These are phyloP conservation scores for Diploscapter pachys DNA, from an alignment of 1,140 invertebrate species.

Conservation along the genomic window DNA sequence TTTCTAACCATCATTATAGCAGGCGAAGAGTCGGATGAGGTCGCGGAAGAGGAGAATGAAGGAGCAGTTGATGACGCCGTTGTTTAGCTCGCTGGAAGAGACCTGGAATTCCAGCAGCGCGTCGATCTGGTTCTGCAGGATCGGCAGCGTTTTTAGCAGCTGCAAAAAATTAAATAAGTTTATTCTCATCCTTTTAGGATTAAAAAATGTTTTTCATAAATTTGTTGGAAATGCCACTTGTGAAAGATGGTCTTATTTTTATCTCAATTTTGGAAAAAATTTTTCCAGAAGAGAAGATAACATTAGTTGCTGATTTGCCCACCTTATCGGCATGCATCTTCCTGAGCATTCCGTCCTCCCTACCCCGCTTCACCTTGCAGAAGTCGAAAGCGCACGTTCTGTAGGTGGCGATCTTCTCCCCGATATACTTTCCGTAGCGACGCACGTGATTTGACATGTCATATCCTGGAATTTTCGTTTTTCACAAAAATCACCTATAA, in stretches of 20 bases:
- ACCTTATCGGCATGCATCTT: slow-evolving; percentile 93
- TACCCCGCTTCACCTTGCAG: slow-evolving; percentile 78
- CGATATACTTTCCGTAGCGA: slow-evolving; percentile 95
- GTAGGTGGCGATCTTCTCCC: slow-evolving; percentile 96
- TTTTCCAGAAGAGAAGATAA: too few species aligned
- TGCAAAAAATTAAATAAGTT: slow-evolving; percentile 43
- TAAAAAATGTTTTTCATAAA: neutral
- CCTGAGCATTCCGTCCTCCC: slow-evolving; percentile 86
- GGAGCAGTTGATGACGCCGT: slow-evolving; percentile 95
- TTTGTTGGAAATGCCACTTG: neutral
- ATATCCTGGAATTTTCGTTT: slow-evolving; percentile 70
- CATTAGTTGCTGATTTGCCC: neutral
- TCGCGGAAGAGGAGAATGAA: slow-evolving; percentile 97
- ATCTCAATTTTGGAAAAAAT: too few species aligned
- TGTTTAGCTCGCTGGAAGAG: slow-evolving; percentile 91
- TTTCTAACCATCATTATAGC: slow-evolving; percentile 79
- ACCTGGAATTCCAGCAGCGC: slow-evolving; percentile 88
- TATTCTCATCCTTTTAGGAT: neutral
- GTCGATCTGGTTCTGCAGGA: slow-evolving; percentile 89
- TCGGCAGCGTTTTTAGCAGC: slow-evolving; percentile 89
- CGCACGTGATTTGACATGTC: slow-evolving; percentile 99
- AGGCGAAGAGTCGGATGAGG: slow-evolving; percentile 94
- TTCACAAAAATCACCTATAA: too few species aligned
- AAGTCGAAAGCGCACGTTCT: slow-evolving; percentile 97
- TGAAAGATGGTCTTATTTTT: slow-evolving; percentile 2